These are phyloP conservation scores for Drosophila tanythrix DNA, from an alignment of 2,888 invertebrate species.

Conservation along the genomic window DNA sequence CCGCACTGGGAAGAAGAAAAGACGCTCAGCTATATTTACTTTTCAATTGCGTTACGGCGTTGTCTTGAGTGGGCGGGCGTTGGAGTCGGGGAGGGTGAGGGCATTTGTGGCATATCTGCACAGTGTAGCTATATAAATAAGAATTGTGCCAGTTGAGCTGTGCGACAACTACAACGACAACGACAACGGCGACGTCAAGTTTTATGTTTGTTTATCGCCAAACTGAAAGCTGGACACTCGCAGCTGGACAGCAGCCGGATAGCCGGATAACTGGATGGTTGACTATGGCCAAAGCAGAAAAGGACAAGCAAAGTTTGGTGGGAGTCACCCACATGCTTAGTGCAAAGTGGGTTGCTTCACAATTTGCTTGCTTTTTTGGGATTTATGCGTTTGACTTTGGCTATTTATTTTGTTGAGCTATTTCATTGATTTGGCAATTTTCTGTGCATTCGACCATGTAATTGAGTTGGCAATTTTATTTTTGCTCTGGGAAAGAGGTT, in stretches of 20 bases:
- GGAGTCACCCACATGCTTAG: constrained; percentile 23
- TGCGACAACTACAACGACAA: constrained; percentile 57
- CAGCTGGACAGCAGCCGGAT: constrained; percentile 37
- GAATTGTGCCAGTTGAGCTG: constrained; percentile 75
- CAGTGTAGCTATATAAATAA: constrained; percentile 69
- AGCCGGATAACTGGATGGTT: constrained; percentile 18
- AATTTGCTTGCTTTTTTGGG: constrained; percentile 51
- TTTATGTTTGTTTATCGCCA: constrained; percentile 79
- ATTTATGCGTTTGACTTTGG: constrained; percentile 64
- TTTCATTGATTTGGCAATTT: constrained; percentile 70
- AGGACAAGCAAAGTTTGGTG: constrained; percentile 4
- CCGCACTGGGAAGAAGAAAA: constrained; percentile 31
- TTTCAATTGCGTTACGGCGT: constrained; percentile 53
- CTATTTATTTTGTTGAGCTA: constrained; percentile 68
- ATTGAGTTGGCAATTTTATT: constrained; percentile 69
- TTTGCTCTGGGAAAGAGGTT: not conserved
- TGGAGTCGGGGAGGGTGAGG: not conserved
- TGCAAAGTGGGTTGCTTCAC: constrained; percentile 12
- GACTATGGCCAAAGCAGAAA: not conserved
- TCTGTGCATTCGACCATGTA: constrained; percentile 67
- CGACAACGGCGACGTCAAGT: constrained; percentile 58
- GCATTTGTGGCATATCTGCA: constrained; percentile 47
- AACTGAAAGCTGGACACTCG: constrained; percentile 76
- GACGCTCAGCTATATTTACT: constrained; percentile 50
- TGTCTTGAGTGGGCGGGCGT: constrained; percentile 14